Evolutionary conservation across 2,888 invertebrate genomes (phyloP).

Genomic region (Poecilobothrus nobilitatus): DNA sequence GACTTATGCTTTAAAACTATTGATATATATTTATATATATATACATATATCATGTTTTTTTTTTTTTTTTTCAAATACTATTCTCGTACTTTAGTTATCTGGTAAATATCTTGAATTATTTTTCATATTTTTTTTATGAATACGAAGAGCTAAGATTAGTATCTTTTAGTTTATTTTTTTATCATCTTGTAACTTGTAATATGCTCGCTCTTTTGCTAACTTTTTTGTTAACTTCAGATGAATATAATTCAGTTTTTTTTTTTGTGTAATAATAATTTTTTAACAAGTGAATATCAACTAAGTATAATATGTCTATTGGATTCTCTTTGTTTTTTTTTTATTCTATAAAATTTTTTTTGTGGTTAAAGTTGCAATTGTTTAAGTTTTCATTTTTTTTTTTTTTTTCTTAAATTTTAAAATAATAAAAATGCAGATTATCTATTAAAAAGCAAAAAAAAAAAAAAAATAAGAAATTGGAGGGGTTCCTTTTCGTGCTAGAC

Average conservation of each 20-base stretch:
- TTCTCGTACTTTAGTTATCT: too few species aligned
- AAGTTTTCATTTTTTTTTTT: neutral
- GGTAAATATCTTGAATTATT: neutral
- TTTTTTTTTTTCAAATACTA: too few species aligned
- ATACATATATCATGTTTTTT: too few species aligned
- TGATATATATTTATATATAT: too few species aligned
- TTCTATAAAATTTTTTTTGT: neutral
- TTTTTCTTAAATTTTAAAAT: neutral
- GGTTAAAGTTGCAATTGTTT: neutral
- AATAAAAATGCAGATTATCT: too few species aligned
- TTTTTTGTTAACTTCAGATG: neutral
- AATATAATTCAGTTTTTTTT: neutral
- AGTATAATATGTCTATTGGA: neutral
- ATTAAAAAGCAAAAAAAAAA: too few species aligned
- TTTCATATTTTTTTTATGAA: neutral
- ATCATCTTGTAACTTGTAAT: neutral
- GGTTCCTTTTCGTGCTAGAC: too few species aligned
- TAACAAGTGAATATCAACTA: constrained; percentile 4
- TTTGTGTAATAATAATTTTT: constrained; percentile 1
- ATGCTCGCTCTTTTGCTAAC: neutral
- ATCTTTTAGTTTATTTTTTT: neutral
- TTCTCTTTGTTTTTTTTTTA: neutral
- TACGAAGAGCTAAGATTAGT: neutral
- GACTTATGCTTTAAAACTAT: too few species aligned
- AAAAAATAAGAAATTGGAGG: too few species aligned